Base-by-base conservation (phyloP, 2,888 invertebrate genomes). In the Cataglyphis rosenhaueri region DNA sequence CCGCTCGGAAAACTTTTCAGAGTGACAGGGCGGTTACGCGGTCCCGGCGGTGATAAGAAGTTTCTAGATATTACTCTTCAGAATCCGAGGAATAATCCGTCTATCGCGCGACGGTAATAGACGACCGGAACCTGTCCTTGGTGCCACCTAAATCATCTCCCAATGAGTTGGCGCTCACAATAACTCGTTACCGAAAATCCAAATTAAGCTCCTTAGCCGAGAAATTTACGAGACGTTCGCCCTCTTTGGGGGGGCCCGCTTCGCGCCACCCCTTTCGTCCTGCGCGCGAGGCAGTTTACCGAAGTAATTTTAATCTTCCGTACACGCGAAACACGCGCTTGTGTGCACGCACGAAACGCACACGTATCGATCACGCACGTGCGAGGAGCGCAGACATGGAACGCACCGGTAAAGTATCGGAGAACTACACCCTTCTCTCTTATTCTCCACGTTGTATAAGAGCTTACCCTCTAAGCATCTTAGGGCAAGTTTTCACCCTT, bases 131-230 rank as follows among this genome's bases (percentile, higher is more conserved):
- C 84, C 86, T 87, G 90, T 89, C 90, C 87, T 89, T 82, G 90
- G 81, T 86, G 85, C 85, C 87, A 84, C 84, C 84, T 88, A 89
- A 92, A 89, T 90, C 90, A 91, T 88, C 88, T 87, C 86, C 89
- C 90, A 89, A 91, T 86, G 89, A 88, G 88, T 91, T 89, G 86
- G 87, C 90, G 91, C 91, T 92, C 90, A 90, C 93, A 93, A 93
- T 94, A 94, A 94, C 94, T 94, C 93, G 93, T 94, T 94, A 94
- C 92, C 91, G 93, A 93, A 93, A 93, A 94, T 93, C 93, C 92
- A 93, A 94, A 94, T 94, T 94, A 94, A 94, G 94, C 94, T 94
- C 88, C 94, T 94, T 94, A 94, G 90, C 91, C 89, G 90, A 92
- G 92, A 94, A 94, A 93, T 94, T 94, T 93, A 92, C 93, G 92